Evolutionary conservation across 2,888 invertebrate genomes (phyloP).

Genomic region (Lasius platythorax): DNA sequence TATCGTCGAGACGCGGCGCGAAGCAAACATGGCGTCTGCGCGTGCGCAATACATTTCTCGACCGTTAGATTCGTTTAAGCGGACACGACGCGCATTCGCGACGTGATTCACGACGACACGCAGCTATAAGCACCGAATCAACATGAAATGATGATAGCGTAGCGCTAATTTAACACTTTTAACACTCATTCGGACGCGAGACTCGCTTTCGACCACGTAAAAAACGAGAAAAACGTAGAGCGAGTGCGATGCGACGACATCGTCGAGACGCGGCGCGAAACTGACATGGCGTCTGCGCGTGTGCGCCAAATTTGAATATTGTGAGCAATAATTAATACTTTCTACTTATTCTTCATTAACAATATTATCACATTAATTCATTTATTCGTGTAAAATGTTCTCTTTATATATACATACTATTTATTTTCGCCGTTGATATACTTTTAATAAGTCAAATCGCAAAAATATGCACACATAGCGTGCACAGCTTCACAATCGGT

Average conservation of each 20-base stretch:
- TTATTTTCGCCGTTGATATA: not conserved
- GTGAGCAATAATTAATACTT: not conserved
- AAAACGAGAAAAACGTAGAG: not conserved
- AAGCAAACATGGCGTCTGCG: not conserved
- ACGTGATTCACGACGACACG: not conserved
- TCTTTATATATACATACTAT: not conserved
- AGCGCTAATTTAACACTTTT: not conserved
- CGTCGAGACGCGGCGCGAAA: conserved; percentile 4
- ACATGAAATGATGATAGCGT: not conserved
- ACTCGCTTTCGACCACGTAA: not conserved
- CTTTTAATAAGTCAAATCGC: not conserved
- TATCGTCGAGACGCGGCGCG: not conserved
- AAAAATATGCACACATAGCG: not conserved
- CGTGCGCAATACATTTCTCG: not conserved
- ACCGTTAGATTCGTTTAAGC: no score
- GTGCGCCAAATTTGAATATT: not conserved
- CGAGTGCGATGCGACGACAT: not conserved
- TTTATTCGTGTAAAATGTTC: not conserved
- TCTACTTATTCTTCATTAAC: not conserved
- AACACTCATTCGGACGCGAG: not conserved
- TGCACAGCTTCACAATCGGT: not conserved
- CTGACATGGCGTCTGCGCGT: conserved; percentile 7
- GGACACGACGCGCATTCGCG: no score
- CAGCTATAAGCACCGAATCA: not conserved
- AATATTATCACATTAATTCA: not conserved